Evolutionary conservation across 2,888 invertebrate species (phyloP).

Genomic region (Xylota segnis): DNA sequence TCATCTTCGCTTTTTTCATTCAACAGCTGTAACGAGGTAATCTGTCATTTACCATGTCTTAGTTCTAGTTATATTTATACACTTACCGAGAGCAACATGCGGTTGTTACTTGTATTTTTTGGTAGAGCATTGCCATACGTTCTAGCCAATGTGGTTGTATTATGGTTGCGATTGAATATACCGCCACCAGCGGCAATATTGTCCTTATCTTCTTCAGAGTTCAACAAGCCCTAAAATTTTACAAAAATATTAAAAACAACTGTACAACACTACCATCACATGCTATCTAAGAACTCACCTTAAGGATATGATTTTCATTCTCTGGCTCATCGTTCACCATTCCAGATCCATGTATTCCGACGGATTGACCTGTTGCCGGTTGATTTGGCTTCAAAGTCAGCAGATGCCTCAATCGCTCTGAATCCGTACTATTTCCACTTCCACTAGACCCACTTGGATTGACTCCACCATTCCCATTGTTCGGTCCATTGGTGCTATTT

Average conservation of each 20-base stretch:
- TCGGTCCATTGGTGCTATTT: constrained; percentile 85
- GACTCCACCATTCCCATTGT: constrained; percentile 69
- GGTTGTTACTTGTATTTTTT: constrained; percentile 85
- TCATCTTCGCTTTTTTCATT: constrained; percentile 94
- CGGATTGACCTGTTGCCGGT: constrained; percentile 72
- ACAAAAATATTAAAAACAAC: background rate
- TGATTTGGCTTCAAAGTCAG: constrained; percentile 84
- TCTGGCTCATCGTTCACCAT: constrained; percentile 81
- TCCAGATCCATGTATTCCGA: constrained; percentile 74
- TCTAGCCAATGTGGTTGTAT: constrained; percentile 55
- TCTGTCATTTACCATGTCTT: constrained; percentile 43
- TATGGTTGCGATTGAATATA: constrained; percentile 64
- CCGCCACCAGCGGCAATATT: constrained; percentile 71
- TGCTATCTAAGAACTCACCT: constrained; percentile 75
- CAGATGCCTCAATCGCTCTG: constrained; percentile 85
- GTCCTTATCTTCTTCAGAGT: constrained; percentile 84
- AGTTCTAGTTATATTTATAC: background rate
- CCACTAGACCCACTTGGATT: constrained; percentile 52
- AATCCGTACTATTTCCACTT: constrained; percentile 83
- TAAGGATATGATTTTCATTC: constrained; percentile 80
- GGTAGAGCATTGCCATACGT: constrained; percentile 77
- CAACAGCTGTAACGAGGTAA: constrained; percentile 87
- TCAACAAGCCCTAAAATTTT: constrained; percentile 79
- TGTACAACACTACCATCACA: background rate
- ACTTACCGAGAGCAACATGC: constrained; percentile 88